A percentile compares a stretch with the other conserved stretches of the same genome.
Conservation (phyloP, 2,113 vertebrate species). For the Callorhinus ursinus region DNA sequence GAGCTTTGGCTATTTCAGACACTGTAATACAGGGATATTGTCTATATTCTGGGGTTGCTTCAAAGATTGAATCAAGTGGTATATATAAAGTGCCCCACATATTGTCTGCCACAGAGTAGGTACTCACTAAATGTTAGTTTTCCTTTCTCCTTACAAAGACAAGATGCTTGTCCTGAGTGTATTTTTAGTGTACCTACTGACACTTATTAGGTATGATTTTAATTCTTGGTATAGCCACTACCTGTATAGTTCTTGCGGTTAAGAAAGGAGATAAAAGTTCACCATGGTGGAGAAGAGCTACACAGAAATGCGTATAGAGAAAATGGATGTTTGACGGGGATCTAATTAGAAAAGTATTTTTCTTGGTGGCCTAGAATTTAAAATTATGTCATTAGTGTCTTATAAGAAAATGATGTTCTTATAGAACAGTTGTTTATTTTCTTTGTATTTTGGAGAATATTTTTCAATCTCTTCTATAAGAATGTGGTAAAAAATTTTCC, state of each 20-base stretch:
- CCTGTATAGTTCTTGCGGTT: background rate
- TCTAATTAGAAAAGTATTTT: background rate
- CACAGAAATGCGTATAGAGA: background rate
- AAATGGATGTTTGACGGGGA: background rate
- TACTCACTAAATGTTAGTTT: background rate
- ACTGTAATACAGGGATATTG: background rate
- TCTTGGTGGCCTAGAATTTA: slow-evolving; percentile 13
- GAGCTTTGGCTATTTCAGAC: background rate
- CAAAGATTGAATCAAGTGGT: background rate
- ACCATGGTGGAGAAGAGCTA: background rate
- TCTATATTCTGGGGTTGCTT: background rate
- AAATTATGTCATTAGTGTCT: background rate
- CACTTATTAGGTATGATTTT: background rate
- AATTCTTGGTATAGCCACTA: background rate
- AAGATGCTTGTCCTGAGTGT: background rate
- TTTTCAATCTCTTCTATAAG: slow-evolving; percentile 17
- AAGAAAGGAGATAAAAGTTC: background rate
- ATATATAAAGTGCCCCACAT: background rate
- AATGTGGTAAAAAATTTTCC: slow-evolving; percentile 22
- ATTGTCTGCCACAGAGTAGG: background rate
- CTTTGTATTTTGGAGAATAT: slow-evolving; percentile 12
- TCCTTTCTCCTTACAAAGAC: background rate
- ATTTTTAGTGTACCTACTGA: background rate
- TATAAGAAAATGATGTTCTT: background rate
- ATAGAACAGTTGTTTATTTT: background rate